These are phyloP conservation scores for Nysson spinosus DNA, from an alignment of 2,888 invertebrate genomes.

Conservation along the genomic window DNA sequence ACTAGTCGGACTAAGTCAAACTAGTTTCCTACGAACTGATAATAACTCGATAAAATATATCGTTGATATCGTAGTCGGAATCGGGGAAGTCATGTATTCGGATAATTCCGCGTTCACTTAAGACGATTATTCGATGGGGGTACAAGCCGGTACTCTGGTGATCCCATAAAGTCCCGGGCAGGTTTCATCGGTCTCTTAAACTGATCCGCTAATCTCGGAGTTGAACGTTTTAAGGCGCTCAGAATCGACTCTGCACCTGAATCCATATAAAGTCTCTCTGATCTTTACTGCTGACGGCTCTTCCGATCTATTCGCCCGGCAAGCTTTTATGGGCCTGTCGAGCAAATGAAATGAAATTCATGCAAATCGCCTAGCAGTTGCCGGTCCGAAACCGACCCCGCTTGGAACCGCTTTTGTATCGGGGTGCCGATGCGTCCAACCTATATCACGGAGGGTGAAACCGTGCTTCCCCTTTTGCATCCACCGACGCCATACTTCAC, in stretches of 20 bases:
- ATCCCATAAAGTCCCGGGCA: too few relatives aligned
- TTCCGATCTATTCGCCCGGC: constrained; percentile 22
- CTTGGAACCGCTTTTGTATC: constrained; percentile 67
- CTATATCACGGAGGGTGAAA: constrained; percentile 58
- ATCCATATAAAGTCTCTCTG: constrained; percentile 25
- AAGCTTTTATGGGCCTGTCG: constrained; percentile 63
- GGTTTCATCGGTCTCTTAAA: constrained; percentile 5
- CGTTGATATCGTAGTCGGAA: too few relatives aligned
- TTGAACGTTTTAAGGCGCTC: constrained; percentile 8
- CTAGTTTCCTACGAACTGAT: too few relatives aligned
- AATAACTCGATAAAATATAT: too few relatives aligned
- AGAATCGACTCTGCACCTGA: not conserved
- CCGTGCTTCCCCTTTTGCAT: constrained; percentile 41
- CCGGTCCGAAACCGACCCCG: constrained; percentile 31
- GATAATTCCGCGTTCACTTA: too few relatives aligned
- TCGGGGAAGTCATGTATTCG: too few relatives aligned
- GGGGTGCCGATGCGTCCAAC: constrained; percentile 70
- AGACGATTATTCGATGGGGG: too few relatives aligned
- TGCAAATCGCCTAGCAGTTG: constrained; percentile 72
- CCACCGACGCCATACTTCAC: constrained; percentile 8
- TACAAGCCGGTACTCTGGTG: too few relatives aligned
- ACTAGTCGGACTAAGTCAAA: too few relatives aligned
- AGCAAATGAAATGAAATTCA: constrained; percentile 73
- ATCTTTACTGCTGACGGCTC: constrained; percentile 39
- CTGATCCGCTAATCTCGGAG: constrained; percentile 19